These are phyloP conservation scores for Pseudanteris insignis DNA, from an alignment of 2,888 invertebrate species.

Conservation along the genomic window DNA sequence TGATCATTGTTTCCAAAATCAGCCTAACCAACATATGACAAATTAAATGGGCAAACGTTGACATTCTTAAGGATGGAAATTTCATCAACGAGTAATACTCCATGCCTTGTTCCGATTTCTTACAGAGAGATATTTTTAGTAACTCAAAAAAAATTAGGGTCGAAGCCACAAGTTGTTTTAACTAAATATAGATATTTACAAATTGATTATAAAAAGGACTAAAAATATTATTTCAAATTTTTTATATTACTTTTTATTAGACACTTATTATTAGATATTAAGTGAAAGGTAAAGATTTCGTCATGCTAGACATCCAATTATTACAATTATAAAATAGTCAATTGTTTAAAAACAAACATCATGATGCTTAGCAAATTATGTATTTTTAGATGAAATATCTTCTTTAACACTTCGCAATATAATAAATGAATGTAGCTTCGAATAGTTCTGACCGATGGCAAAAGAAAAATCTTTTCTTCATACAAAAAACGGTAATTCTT, in stretches of 20 bases:
- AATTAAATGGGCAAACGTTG: background rate
- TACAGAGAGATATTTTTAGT: background rate
- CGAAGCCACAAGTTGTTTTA: background rate
- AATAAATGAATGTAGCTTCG: too few relatives aligned
- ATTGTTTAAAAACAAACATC: too few relatives aligned
- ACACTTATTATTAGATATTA: too few relatives aligned
- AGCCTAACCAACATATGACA: background rate
- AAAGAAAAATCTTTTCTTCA: slow-evolving; percentile 5
- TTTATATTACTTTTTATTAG: too few relatives aligned
- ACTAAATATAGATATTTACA: background rate
- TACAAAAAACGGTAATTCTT: slow-evolving; percentile 5
- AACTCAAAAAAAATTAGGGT: background rate
- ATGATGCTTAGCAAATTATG: too few relatives aligned
- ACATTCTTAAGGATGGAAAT: background rate
- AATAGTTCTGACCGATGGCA: slow-evolving; percentile 8
- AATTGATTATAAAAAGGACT: too few relatives aligned
- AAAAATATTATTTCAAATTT: too few relatives aligned
- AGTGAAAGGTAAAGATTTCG: too few relatives aligned
- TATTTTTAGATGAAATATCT: too few relatives aligned
- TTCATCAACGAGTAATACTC: background rate
- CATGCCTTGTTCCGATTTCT: background rate
- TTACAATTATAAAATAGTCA: too few relatives aligned
- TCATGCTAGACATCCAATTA: too few relatives aligned
- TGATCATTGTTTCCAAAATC: background rate
- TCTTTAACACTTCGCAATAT: too few relatives aligned